These are phyloP conservation scores for Leucophenga varia DNA, from an alignment of 1,140 invertebrate species.

Conservation along the genomic window DNA sequence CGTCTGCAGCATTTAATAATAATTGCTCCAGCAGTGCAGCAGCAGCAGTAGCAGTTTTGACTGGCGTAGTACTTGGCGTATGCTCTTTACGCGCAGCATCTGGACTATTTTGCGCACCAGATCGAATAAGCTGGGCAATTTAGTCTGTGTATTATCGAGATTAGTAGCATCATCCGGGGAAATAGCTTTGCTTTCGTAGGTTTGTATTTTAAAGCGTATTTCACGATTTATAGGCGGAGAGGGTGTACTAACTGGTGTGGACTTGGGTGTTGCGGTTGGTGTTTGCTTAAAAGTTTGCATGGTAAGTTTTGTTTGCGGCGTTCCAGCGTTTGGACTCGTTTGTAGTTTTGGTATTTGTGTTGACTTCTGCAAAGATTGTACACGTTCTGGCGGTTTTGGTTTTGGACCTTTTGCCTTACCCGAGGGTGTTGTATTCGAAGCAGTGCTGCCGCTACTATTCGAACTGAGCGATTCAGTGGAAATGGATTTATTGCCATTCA, in stretches of 20 bases:
- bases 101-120: slow-evolving; percentile 63
- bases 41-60: slow-evolving; percentile 23
- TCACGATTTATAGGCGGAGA: slow-evolving; percentile 30
- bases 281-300: slow-evolving; percentile 50
- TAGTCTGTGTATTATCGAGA: slow-evolving; percentile 27
- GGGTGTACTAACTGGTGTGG: slow-evolving; percentile 30
- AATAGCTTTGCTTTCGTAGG: slow-evolving; percentile 44
- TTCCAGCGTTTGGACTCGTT: background rate
- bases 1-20: slow-evolving; percentile 23
- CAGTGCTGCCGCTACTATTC: slow-evolving; percentile 13
- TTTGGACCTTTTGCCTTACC: slow-evolving; percentile 35
- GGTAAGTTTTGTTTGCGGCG: slow-evolving; percentile 24
- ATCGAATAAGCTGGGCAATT: slow-evolving; percentile 67
- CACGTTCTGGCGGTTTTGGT: slow-evolving; percentile 49
- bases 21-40: slow-evolving; percentile 16
- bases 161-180: slow-evolving; percentile 9
- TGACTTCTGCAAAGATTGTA: slow-evolving; percentile 40
- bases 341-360: slow-evolving; percentile 45
- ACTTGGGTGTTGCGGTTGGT: slow-evolving; percentile 23
- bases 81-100: slow-evolving; percentile 8
- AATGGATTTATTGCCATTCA: slow-evolving; percentile 20
- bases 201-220: slow-evolving; percentile 52
- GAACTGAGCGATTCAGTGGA: slow-evolving; percentile 37
- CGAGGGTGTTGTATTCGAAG: slow-evolving; percentile 16
- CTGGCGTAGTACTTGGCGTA: slow-evolving; percentile 6